phyloP scores from a whole-genome alignment of 2,113 vertebrate genomes.

The Menura novaehollandiae region DNA sequence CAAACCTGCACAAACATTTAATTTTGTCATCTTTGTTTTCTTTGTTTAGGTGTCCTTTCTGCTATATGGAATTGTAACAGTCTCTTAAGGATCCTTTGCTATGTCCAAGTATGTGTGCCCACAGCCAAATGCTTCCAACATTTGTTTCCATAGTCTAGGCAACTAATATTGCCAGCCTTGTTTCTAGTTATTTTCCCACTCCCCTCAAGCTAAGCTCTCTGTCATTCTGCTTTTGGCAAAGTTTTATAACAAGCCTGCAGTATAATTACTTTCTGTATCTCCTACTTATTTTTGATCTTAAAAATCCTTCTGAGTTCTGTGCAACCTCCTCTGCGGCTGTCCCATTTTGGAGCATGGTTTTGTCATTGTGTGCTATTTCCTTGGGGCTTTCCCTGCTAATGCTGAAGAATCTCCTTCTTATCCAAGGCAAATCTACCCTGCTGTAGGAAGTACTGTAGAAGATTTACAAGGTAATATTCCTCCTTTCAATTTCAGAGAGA shows the following conservation, averaged over 20 bases:
- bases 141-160: not conserved
- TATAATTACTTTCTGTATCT: not conserved
- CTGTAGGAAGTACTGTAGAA: not conserved
- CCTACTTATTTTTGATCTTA: slow-evolving; percentile 3
- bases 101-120: not conserved
- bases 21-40: not conserved
- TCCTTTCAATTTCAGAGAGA: not conserved
- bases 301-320: not conserved
- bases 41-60: not conserved
- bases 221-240: not conserved
- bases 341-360: not conserved
- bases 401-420: not conserved
- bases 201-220: not conserved
- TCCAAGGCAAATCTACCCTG: not conserved
- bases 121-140: not conserved
- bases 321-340: not conserved
- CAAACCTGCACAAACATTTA: not conserved
- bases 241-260: not conserved
- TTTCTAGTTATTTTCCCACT: slow-evolving; percentile 31
- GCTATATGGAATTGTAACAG: not conserved
- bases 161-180: slow-evolving; percentile 15
- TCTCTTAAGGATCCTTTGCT: not conserved
- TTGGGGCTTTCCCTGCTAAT: not conserved
- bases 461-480: not conserved
- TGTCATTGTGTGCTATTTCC: not conserved